These are phyloP conservation scores for Drosophila sulfurigaster DNA, from an alignment of 1,140 invertebrate species.

Conservation along the genomic window DNA sequence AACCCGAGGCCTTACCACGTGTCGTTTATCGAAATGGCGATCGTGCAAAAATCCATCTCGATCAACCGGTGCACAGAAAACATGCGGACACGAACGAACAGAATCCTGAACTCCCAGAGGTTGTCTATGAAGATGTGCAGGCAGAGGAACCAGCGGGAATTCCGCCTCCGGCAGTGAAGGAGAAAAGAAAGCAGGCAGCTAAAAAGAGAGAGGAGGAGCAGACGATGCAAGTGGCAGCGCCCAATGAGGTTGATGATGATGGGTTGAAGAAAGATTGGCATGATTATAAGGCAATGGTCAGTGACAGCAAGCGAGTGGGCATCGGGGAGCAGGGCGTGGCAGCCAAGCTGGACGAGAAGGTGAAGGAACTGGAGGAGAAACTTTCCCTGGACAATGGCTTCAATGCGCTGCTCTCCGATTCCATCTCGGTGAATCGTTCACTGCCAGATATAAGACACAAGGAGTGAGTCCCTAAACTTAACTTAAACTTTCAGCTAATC, in stretches of 20 bases:
- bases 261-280: slow-evolving; percentile 91
- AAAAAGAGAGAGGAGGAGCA: slow-evolving; percentile 5
- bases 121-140: slow-evolving; percentile 21
- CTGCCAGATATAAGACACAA: slow-evolving; percentile 93
- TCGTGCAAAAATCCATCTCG: slow-evolving; percentile 1
- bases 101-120: background rate
- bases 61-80: slow-evolving; percentile 18
- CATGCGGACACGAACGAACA: background rate
- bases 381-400: slow-evolving; percentile 89
- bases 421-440: slow-evolving; percentile 93
- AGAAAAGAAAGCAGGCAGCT: slow-evolving; percentile 1
- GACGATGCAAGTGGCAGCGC: slow-evolving; percentile 55
- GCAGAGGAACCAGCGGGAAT: background rate
- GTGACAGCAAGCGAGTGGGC: slow-evolving; percentile 89
- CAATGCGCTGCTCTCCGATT: slow-evolving; percentile 95
- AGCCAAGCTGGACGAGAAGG: slow-evolving; percentile 88
- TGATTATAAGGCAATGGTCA: slow-evolving; percentile 90
- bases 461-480: slow-evolving; percentile 86
- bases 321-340: slow-evolving; percentile 91
- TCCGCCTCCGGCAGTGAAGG: background rate
- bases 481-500: slow-evolving; percentile 20
- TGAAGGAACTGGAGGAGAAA: slow-evolving; percentile 87
- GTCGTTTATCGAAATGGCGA: background rate
- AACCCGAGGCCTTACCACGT: slow-evolving; percentile 40
- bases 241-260: slow-evolving; percentile 86